Conservation (phyloP, 2,113 vertebrate species). For the Balaeniceps rex region DNA sequence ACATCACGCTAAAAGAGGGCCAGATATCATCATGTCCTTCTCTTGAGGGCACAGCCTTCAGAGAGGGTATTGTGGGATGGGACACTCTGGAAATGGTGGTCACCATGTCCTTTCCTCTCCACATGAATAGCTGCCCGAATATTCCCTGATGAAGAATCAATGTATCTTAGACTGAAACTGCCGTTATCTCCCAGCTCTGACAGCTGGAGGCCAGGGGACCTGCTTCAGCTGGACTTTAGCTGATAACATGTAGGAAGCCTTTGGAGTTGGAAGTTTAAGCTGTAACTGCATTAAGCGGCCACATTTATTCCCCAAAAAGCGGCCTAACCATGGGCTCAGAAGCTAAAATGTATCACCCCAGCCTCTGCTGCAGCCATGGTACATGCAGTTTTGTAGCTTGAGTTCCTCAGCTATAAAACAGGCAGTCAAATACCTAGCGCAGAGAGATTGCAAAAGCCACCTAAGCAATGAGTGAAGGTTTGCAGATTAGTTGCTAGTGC, state of each 20-base stretch:
- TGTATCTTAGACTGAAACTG: neutral
- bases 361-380: neutral
- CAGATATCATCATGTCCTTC: no score
- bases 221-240: neutral
- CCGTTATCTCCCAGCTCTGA: neutral
- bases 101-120: neutral
- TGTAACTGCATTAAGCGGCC: neutral
- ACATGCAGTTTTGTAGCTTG: neutral
- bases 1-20: neutral
- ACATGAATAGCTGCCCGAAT: neutral
- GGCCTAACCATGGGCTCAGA: neutral
- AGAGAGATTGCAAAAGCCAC: neutral
- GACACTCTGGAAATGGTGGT: neutral
- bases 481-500: neutral
- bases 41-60: neutral
- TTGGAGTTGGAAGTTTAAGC: neutral
- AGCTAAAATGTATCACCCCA: neutral
- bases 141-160: neutral
- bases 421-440: fast-evolving
- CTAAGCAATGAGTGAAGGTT: neutral
- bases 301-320: neutral
- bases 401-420: neutral
- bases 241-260: neutral
- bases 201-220: neutral
- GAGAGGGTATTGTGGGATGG: neutral